Conservation (phyloP, 1,140 invertebrate species). For the Heliconius congener region DNA sequence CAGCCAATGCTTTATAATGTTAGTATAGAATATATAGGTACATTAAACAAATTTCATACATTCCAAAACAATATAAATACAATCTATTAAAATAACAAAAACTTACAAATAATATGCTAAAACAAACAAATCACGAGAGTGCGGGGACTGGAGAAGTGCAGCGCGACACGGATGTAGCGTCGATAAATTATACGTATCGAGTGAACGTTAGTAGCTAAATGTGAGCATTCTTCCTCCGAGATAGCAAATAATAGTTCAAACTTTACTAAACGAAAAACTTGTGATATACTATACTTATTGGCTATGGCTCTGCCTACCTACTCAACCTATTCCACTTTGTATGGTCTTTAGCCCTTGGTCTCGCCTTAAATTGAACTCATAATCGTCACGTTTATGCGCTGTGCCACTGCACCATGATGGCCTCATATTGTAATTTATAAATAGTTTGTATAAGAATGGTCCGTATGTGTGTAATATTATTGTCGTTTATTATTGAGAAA, state of each 20-base stretch:
- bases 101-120: constrained; percentile 11
- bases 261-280: neutral
- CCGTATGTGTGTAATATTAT: no score
- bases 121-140: constrained; percentile 9
- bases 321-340: no score
- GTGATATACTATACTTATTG: neutral
- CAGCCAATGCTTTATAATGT: no score
- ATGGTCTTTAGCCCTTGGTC: neutral
- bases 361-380: no score
- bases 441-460: no score
- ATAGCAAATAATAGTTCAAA: constrained; percentile 7
- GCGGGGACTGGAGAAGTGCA: constrained; percentile 14
- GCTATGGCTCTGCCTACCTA: no score
- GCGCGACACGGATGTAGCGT: neutral
- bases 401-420: no score
- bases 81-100: neutral
- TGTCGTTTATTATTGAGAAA: no score
- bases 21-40: neutral
- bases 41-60: neutral
- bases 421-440: no score
- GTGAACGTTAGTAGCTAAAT: neutral
- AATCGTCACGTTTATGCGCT: no score
- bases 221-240: constrained; percentile 16
- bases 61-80: neutral
- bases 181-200: constrained; percentile 21